Evolutionary conservation across 2,797 vertebrate species (phyloP), one percentile per base, ranked within the genome.

Genomic region (Peromyscus melanophrys): DNA sequence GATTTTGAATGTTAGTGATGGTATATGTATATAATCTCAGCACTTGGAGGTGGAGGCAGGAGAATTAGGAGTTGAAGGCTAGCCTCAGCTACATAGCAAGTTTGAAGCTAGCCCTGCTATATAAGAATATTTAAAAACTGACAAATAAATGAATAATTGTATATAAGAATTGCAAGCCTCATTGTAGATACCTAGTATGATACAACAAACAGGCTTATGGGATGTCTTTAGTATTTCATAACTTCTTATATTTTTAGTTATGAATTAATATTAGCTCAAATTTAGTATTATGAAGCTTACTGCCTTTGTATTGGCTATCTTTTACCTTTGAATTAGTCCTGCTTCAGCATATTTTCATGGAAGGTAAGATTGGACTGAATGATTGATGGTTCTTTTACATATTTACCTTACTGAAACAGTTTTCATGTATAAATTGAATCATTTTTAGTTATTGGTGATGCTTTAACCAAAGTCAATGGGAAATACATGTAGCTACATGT

Each of bases 391-490:
- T 37, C 77, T 97, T 96, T 85, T 89, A 81, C 92, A 89, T 92
- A 31, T 96, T 95, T 95, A 85, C 46, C 29, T 85, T 94, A 84
- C 78, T 43, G 87, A 25, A 90, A 12, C 91, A 81, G 89, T 25
- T 57, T 97, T 89, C 17, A 84, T 67, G 55, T 96, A 34, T 94
- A 96, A 94, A 93, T 93, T 84, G 65, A 95, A 93, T 93, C 96
- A 46, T 91, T 95, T 92, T 55, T 91, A 61, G 10, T 93, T 95
- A 87, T 40, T 97, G 43, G 14, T 89, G 92, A 71, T 92, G 34
- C 25, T 96, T 95, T 90, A 94, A 86, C 59, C 61, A 90, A 85
- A 90, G 40, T 67, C 21, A 89, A 87, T 76, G 55, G 93, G 16
- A 77, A 93, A 92, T 78, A 73, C 34, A 25, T 92, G 55, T 94